phyloP scores from a whole-genome alignment of 2,113 vertebrate species.

The Rafetus swinhoei region DNA sequence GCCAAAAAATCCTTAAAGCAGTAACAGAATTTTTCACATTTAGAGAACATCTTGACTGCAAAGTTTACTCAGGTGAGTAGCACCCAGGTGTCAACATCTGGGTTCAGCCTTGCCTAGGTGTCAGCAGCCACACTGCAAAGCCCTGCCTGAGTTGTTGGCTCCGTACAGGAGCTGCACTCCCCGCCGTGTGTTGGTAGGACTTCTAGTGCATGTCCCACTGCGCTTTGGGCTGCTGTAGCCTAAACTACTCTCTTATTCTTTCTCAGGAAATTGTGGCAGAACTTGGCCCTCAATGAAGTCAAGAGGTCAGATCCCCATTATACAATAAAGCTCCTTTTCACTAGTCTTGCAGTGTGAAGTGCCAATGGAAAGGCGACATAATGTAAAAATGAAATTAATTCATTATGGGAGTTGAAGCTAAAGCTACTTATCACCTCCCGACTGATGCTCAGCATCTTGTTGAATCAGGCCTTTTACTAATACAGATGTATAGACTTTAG shows the following conservation, averaged over 20 bases:
- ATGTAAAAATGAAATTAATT: background rate
- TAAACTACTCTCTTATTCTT: background rate
- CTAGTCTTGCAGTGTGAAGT: background rate
- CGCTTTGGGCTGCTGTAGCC: background rate
- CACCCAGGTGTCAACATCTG: background rate
- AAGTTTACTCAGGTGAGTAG: background rate
- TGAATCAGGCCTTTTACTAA: background rate
- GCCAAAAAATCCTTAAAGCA: background rate
- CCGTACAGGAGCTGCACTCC: background rate
- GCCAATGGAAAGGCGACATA: background rate
- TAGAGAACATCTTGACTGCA: background rate
- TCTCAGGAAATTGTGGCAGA: background rate
- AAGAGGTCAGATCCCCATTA: background rate
- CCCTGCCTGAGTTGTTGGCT: background rate
- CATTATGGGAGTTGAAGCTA: background rate
- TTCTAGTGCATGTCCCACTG: background rate
- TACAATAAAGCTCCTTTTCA: background rate
- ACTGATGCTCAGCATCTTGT: background rate
- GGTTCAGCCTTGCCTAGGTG: too few relatives aligned
- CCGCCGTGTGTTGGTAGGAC: background rate
- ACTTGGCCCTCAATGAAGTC: background rate
- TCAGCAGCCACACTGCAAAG: background rate
- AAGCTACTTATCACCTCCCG: background rate
- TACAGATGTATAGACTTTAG: background rate
- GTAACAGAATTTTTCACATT: background rate